Percentiles rank a stretch among this genome's conserved stretches.
Evolutionary conservation across 37 sponge, comb jelly and placozoan genomes (phyloP).

Genomic region (Chondrilla cf. caribensis): DNA sequence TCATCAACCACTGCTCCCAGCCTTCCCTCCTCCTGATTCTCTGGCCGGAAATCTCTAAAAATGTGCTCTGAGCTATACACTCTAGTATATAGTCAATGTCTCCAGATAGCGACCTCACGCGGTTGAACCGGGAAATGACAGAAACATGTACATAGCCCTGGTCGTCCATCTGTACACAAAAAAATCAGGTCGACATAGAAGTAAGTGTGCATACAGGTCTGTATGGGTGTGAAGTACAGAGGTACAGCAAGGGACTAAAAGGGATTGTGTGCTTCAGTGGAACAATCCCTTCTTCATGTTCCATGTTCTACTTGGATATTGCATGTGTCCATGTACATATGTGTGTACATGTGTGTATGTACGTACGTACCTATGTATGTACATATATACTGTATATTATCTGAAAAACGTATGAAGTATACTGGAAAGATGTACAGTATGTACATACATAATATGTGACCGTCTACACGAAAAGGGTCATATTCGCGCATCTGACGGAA

Average conservation of each 20-base stretch:
- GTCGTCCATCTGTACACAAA: constrained; percentile 82
- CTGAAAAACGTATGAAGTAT: too few species aligned
- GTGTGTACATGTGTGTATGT: background rate
- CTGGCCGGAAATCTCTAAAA: constrained; percentile 53
- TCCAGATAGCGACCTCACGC: constrained; percentile 79
- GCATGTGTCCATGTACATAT: too few species aligned
- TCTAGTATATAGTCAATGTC: constrained; percentile 80
- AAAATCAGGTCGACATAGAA: background rate
- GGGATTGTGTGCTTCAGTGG: background rate
- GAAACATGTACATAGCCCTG: constrained; percentile 87
- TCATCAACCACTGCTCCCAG: constrained; percentile 76
- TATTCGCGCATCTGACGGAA: too few species aligned
- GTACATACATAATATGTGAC: too few species aligned
- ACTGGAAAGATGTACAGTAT: too few species aligned
- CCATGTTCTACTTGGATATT: too few species aligned
- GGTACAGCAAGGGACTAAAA: background rate
- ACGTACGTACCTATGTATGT: background rate
- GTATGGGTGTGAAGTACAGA: background rate
- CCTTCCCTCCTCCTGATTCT: constrained; percentile 64
- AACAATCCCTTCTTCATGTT: too few species aligned
- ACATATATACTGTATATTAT: too few species aligned
- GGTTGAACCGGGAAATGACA: constrained; percentile 87
- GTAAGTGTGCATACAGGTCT: background rate
- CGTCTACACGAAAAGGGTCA: too few species aligned
- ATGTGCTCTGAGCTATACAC: constrained; percentile 39